phyloP scores from a whole-genome alignment of 2,888 invertebrate genomes.

The Tillus elongatus region DNA sequence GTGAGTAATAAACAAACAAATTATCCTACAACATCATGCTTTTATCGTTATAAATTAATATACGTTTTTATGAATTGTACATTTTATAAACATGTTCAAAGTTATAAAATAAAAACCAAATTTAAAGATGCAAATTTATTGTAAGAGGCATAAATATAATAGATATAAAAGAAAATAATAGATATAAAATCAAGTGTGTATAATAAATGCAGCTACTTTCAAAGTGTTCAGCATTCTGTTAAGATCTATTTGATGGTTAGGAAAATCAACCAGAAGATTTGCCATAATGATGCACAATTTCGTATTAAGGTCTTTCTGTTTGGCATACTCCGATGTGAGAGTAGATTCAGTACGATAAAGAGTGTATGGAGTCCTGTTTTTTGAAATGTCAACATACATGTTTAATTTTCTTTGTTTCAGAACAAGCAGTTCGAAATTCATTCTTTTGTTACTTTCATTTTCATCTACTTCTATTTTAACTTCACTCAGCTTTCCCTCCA shows the following conservation, averaged over 20 bases:
- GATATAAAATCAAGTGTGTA: too few relatives aligned
- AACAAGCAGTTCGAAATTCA: conserved; percentile 52
- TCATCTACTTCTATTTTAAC: conserved; percentile 23
- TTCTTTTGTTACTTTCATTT: conserved; percentile 38
- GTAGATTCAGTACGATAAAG: conserved; percentile 38
- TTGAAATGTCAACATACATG: conserved; percentile 48
- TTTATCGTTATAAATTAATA: too few relatives aligned
- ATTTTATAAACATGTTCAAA: too few relatives aligned
- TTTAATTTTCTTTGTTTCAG: conserved; percentile 61
- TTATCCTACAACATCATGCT: too few relatives aligned
- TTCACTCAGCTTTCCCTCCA: conserved; percentile 19
- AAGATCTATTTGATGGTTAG: conserved; percentile 44
- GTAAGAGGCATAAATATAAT: too few relatives aligned
- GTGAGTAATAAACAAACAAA: too few relatives aligned
- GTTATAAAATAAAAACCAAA: too few relatives aligned
- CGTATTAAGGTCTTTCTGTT: conserved; percentile 50
- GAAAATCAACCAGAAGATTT: conserved; percentile 52
- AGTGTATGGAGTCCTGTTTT: conserved; percentile 32
- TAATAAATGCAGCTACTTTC: conserved; percentile 28
- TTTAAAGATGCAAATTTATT: too few relatives aligned
- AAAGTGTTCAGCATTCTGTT: conserved; percentile 46
- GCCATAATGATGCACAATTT: conserved; percentile 51
- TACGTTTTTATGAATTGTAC: too few relatives aligned
- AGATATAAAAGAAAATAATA: too few relatives aligned
- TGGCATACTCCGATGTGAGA: conserved; percentile 49